phyloP scores from a whole-genome alignment of 2,797 vertebrate genomes.

The Myiothlypis coronata region DNA sequence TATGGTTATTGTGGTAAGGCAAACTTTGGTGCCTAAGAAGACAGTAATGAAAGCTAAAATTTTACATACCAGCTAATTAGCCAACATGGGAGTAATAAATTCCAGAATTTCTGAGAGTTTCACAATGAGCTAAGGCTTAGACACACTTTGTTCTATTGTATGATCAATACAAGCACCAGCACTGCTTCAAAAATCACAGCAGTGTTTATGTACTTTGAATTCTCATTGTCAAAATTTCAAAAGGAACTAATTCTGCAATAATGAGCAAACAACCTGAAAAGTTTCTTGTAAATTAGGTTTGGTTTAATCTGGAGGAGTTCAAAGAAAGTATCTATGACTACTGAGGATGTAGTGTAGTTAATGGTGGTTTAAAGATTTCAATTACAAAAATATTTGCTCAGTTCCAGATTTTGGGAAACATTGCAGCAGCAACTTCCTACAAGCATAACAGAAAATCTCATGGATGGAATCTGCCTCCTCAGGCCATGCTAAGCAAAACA shows the following conservation, averaged over 20 bases:
- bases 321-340: not conserved
- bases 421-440: not conserved
- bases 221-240: constrained; percentile 11
- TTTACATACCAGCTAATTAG: not conserved
- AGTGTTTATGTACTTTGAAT: not conserved
- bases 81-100: not conserved
- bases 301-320: not conserved
- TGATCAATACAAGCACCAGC: not conserved
- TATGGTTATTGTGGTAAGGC: not conserved
- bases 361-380: not conserved
- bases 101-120: not conserved
- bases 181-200: not conserved
- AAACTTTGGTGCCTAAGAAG: not conserved
- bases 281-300: constrained; percentile 9
- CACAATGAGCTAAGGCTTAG: not conserved
- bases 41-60: not conserved
- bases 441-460: not conserved
- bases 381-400: not conserved
- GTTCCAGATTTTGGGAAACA: not conserved
- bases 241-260: constrained; percentile 3
- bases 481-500: not conserved
- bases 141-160: not conserved
- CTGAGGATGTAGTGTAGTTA: not conserved
- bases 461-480: not conserved
- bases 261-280: not conserved